phyloP scores from a whole-genome alignment of 2,113 vertebrate species.

The Dromas ardeola region DNA sequence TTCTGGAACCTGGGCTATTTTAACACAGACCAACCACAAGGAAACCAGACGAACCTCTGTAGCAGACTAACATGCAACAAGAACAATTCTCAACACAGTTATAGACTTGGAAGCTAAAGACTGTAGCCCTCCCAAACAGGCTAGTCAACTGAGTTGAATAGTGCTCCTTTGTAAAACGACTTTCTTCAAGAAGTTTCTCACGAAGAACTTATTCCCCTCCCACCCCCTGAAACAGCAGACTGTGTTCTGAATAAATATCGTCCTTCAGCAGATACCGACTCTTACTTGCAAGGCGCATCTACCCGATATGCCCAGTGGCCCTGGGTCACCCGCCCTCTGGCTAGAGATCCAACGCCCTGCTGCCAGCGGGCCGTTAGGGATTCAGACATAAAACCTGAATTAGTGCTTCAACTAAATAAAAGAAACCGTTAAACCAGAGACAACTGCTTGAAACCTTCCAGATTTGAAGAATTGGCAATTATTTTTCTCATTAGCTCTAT shows the following conservation, averaged over 20 bases:
- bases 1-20: not conserved
- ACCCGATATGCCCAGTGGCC: fast-evolving
- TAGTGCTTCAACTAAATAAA: not conserved
- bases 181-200: not conserved
- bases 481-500: not conserved
- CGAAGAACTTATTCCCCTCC: fast-evolving
- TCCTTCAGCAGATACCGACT: not conserved
- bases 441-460: not conserved
- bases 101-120: not conserved
- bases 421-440: not conserved
- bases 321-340: no score
- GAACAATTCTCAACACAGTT: not conserved
- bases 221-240: not conserved
- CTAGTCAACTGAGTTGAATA: not conserved
- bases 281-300: not conserved
- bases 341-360: not conserved
- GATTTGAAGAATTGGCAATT: not conserved
- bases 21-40: not conserved
- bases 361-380: fast-evolving
- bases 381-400: not conserved
- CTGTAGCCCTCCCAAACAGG: not conserved
- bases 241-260: not conserved
- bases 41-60: not conserved
- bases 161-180: not conserved
- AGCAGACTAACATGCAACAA: not conserved